Conservation (phyloP, 2,797 vertebrate genomes). For the Phataginus tetradactyla region DNA sequence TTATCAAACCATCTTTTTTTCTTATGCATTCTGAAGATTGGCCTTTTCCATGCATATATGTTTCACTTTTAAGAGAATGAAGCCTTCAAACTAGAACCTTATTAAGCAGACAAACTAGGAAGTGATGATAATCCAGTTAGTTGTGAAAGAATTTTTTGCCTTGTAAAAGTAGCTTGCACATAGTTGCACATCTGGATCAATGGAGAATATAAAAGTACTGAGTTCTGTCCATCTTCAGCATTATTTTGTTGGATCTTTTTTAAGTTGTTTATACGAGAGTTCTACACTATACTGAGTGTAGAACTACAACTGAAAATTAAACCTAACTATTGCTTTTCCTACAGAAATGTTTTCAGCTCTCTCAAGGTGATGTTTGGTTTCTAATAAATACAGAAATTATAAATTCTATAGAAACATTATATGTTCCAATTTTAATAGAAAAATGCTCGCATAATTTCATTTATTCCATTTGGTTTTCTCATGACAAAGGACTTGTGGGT, state of each 20-base stretch:
- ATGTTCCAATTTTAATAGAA: slow-evolving; percentile 20
- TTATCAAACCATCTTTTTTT: neutral
- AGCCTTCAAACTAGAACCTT: neutral
- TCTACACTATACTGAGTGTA: no score
- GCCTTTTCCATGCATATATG: neutral
- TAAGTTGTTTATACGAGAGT: no score
- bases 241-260: slow-evolving; percentile 9
- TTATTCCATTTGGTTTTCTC: slow-evolving; percentile 19
- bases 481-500: neutral
- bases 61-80: neutral
- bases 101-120: neutral
- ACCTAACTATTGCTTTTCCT: neutral
- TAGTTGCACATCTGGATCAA: neutral
- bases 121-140: neutral
- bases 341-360: slow-evolving; percentile 24
- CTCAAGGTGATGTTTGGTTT: slow-evolving; percentile 28
- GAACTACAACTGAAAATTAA: no score
- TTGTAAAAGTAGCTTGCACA: neutral
- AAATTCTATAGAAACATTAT: neutral
- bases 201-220: slow-evolving; percentile 17
- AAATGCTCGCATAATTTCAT: slow-evolving; percentile 30
- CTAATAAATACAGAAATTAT: slow-evolving; percentile 22
- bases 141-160: slow-evolving; percentile 12
- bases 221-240: neutral
- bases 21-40: neutral